Evolutionary conservation across 2,888 invertebrate species (phyloP).

Genomic region (Iphiclides podalirius): DNA sequence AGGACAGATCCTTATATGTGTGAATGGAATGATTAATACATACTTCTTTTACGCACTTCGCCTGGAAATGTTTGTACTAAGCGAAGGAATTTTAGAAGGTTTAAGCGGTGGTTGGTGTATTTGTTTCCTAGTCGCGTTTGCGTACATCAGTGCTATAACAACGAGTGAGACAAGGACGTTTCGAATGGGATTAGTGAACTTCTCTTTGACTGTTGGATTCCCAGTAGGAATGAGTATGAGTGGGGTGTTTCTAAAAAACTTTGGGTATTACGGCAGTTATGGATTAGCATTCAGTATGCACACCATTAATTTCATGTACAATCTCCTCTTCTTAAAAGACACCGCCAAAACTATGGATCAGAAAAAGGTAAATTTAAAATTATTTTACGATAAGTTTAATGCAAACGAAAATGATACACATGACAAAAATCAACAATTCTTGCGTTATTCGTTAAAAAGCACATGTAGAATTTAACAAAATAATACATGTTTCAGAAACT

Average conservation of each 20-base stretch:
- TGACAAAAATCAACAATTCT: too few species aligned
- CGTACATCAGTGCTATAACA: constrained; percentile 91
- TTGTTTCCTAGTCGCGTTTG: constrained; percentile 89
- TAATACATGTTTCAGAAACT: too few species aligned
- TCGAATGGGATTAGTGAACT: constrained; percentile 90
- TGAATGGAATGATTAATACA: constrained; percentile 87
- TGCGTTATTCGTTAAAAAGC: too few species aligned
- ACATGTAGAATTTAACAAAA: too few species aligned
- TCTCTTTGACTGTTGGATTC: constrained; percentile 90
- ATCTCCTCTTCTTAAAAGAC: constrained; percentile 83
- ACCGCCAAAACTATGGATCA: constrained; percentile 58
- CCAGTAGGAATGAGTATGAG: constrained; percentile 93
- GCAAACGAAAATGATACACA: too few species aligned
- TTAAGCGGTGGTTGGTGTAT: constrained; percentile 90
- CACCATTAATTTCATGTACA: constrained; percentile 84
- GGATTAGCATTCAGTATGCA: constrained; percentile 84
- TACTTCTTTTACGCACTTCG: constrained; percentile 86
- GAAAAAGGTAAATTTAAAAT: constrained; percentile 52
- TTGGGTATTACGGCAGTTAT: constrained; percentile 90
- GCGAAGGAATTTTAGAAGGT: constrained; percentile 87
- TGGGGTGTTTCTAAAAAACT: constrained; percentile 84
- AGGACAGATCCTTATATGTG: constrained; percentile 85
- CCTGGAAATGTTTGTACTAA: constrained; percentile 86
- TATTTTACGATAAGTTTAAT: too few species aligned
- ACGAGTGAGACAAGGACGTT: constrained; percentile 87